Conservation (phyloP, 2,113 vertebrate species). For the Mellivora capensis region DNA sequence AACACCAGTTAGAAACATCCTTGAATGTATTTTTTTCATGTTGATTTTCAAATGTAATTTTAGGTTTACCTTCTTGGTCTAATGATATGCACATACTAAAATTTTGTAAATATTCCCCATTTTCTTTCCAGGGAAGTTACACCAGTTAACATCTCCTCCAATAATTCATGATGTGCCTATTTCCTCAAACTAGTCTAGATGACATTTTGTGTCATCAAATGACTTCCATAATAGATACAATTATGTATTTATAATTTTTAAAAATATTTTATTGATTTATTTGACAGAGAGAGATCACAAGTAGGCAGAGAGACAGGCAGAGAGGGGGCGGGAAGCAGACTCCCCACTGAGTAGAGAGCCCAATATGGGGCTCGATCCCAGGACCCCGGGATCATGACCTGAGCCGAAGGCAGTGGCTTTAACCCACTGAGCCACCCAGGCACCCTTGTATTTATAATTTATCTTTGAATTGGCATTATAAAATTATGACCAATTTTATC, state of each 20-base stretch:
- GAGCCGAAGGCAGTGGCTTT: too few relatives aligned
- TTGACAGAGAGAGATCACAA: too few relatives aligned
- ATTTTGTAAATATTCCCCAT: not conserved
- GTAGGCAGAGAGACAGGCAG: too few relatives aligned
- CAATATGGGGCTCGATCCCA: too few relatives aligned
- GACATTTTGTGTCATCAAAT: not conserved
- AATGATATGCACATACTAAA: not conserved
- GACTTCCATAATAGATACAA: not conserved
- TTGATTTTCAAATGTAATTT: not conserved
- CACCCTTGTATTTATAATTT: not conserved
- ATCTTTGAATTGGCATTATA: not conserved
- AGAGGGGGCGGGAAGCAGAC: too few relatives aligned
- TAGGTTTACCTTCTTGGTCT: not conserved
- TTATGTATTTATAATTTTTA: not conserved
- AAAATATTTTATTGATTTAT: too few relatives aligned
- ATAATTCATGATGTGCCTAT: not conserved
- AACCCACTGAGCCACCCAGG: too few relatives aligned
- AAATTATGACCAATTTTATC: not conserved
- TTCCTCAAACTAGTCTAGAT: not conserved
- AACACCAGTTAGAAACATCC: not conserved
- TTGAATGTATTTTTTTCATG: not conserved
- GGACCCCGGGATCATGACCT: too few relatives aligned
- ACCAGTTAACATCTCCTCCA: not conserved
- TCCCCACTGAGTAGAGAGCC: too few relatives aligned
- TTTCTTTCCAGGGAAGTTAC: not conserved